Evolutionary conservation across 2,888 invertebrate species (phyloP).

Genomic region (Eupithecia tripunctaria): DNA sequence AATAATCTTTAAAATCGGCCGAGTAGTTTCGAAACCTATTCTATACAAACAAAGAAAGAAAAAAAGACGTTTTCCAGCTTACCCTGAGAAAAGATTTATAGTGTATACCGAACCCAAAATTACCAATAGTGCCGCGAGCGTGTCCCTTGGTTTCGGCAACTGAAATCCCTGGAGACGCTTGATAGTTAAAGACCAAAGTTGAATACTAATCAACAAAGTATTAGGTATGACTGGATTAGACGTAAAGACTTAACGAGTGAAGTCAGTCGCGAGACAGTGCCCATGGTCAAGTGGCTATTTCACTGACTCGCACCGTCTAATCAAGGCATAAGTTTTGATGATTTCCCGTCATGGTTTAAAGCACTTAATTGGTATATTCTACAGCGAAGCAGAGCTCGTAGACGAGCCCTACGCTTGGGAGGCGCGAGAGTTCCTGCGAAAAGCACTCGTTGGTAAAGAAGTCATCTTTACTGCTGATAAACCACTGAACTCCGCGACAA

Average conservation of each 20-base stretch:
- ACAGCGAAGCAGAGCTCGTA: constrained; percentile 87
- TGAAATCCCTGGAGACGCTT: background rate
- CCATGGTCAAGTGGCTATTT: background rate
- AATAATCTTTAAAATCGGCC: too few relatives aligned
- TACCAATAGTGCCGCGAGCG: background rate
- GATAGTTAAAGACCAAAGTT: background rate
- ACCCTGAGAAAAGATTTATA: too few relatives aligned
- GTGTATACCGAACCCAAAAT: background rate
- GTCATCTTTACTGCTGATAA: constrained; percentile 94
- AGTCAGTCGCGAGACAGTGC: background rate
- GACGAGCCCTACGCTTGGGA: constrained; percentile 99
- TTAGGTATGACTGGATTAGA: background rate
- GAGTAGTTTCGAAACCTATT: background rate
- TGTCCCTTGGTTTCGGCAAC: background rate
- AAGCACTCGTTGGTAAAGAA: constrained; percentile 95
- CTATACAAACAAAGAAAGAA: too few relatives aligned
- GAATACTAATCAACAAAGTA: background rate
- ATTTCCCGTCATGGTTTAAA: background rate
- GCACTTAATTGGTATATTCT: constrained; percentile 14
- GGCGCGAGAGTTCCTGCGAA: constrained; percentile 96
- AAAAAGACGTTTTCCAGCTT: too few relatives aligned
- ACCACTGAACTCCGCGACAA: constrained; percentile 91
- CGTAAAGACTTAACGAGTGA: background rate
- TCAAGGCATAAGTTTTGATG: background rate
- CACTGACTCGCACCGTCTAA: background rate